Conservation (phyloP, 2,888 invertebrate genomes). For the Lumbricus terrestris region DNA sequence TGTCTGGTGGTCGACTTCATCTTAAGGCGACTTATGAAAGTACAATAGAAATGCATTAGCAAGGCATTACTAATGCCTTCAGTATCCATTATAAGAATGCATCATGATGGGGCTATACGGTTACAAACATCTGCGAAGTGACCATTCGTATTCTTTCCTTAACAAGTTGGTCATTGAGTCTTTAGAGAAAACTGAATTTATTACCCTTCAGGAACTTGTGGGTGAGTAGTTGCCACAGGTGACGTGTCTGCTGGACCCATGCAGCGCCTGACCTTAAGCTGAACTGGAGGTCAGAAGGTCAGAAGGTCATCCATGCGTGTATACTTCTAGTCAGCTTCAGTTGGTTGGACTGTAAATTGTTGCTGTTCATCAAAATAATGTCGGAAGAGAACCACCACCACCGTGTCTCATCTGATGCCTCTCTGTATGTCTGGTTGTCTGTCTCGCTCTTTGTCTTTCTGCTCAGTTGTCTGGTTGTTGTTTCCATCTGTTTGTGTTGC, state of each 20-base stretch:
- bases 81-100: not conserved
- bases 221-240: not conserved
- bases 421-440: not conserved
- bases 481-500: not conserved
- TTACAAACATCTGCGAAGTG: not conserved
- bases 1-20: not conserved
- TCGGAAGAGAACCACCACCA: not conserved
- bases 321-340: not conserved
- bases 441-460: not conserved
- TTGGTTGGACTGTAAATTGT: not conserved
- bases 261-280: not conserved
- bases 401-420: not conserved
- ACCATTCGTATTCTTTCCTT: not conserved
- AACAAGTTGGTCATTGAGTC: not conserved
- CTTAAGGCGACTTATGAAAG: not conserved
- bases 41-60: not conserved
- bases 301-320: not conserved
- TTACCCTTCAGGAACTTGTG: not conserved
- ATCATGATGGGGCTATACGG: not conserved
- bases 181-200: not conserved
- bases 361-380: not conserved
- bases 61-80: not conserved
- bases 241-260: not conserved
- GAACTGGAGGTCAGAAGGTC: not conserved
- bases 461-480: not conserved